phyloP scores from a whole-genome alignment of 2,113 vertebrate species.

The Climacteris rufus region DNA sequence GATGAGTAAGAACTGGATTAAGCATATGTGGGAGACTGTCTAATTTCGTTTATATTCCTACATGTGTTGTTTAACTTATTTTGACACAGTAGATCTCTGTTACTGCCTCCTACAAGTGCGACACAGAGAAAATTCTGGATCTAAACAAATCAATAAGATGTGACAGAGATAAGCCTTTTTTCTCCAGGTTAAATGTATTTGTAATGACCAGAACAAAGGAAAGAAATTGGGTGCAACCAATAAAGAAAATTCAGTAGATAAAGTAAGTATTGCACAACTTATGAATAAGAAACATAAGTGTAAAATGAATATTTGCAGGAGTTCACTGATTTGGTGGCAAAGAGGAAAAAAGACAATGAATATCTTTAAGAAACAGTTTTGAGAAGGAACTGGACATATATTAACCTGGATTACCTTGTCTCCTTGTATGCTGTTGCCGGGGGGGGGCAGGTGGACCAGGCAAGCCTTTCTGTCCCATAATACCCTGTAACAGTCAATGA shows the following conservation, averaged over 20 bases:
- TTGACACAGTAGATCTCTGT: not conserved
- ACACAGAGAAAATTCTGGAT: not conserved
- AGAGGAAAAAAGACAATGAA: not conserved
- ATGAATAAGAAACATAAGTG: not conserved
- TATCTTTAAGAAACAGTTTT: not conserved
- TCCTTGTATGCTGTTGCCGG: slow-evolving; percentile 80
- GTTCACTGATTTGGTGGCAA: not conserved
- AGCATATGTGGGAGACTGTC: not conserved
- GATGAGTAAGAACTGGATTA: not conserved
- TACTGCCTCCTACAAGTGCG: not conserved
- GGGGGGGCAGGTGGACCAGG: slow-evolving; percentile 68
- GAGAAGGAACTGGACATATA: not conserved
- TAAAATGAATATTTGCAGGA: not conserved
- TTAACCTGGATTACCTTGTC: slow-evolving; percentile 75
- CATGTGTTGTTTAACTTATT: not conserved
- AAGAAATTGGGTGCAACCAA: not conserved
- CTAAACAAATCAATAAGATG: not conserved
- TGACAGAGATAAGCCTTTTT: not conserved
- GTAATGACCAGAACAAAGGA: not conserved
- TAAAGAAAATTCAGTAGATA: not conserved
- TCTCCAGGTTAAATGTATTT: not conserved
- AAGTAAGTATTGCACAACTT: not conserved
- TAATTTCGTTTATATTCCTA: not conserved
- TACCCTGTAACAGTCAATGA: slow-evolving; percentile 66
- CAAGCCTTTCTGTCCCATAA: slow-evolving; percentile 72